Percentiles rank a stretch among this genome's conserved stretches.
Evolutionary conservation across 2,888 invertebrate species (phyloP).

Genomic region (Cantharis lateralis): DNA sequence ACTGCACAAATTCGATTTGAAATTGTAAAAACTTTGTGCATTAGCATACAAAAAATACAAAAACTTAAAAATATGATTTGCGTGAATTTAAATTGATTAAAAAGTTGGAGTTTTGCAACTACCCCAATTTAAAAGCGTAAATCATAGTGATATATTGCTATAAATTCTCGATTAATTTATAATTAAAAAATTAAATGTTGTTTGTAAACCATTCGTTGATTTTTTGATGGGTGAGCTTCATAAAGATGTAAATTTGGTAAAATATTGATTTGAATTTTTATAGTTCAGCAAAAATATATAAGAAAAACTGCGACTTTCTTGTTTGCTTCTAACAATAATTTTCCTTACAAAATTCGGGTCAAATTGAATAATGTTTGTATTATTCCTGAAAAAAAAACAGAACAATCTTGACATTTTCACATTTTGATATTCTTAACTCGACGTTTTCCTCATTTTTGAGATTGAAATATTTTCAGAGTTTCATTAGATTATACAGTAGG

Average conservation of each 20-base stretch:
- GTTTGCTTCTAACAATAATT: neutral
- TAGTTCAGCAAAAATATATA: neutral
- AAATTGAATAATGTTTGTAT: neutral
- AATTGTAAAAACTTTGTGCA: too few species aligned
- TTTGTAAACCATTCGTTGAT: neutral
- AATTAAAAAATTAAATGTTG: neutral
- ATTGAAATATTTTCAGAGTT: neutral
- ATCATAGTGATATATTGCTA: too few species aligned
- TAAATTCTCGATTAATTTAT: too few species aligned
- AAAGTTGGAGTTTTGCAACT: too few species aligned
- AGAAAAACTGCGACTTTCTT: neutral
- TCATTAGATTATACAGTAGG: neutral
- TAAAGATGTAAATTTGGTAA: neutral
- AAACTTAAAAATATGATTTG: too few species aligned
- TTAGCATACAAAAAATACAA: too few species aligned
- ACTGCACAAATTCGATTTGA: too few species aligned
- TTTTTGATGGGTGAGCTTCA: neutral
- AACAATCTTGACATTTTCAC: conserved; percentile 31
- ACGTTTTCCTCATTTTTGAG: neutral
- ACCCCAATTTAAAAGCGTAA: too few species aligned
- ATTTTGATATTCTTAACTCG: neutral
- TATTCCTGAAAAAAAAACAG: neutral
- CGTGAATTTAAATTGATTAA: too few species aligned
- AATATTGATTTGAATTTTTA: neutral
- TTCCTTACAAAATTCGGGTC: neutral